A percentile compares a stretch with the other conserved stretches of the same genome.
Evolutionary conservation across 2,888 invertebrate species (phyloP).

Genomic region (Leptura quadrifasciata): DNA sequence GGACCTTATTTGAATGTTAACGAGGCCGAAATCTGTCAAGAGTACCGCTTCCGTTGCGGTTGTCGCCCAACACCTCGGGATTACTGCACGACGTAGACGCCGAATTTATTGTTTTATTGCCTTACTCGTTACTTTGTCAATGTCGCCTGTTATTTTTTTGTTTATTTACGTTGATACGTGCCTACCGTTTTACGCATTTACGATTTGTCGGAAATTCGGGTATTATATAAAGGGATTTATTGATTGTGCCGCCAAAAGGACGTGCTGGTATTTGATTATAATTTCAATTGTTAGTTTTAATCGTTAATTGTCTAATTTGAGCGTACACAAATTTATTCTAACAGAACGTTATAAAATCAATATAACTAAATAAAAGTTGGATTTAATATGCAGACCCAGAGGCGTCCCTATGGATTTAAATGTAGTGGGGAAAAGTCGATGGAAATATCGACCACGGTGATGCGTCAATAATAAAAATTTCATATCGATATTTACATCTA

Average conservation of each 20-base stretch:
- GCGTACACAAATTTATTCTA: neutral
- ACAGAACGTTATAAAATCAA: neutral
- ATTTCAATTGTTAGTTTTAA: conserved; percentile 31
- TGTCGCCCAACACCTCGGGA: conserved; percentile 53
- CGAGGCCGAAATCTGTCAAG: conserved; percentile 72
- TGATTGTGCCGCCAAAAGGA: conserved; percentile 22
- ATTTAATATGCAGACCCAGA: neutral
- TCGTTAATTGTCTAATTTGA: conserved; percentile 21
- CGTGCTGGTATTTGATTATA: conserved; percentile 24
- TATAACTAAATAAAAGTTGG: neutral
- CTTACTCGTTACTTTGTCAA: conserved; percentile 32
- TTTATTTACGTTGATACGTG: conserved; percentile 39
- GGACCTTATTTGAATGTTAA: conserved; percentile 71
- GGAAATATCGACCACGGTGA: too few relatives aligned
- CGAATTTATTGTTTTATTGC: conserved; percentile 37
- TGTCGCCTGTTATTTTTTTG: conserved; percentile 34
- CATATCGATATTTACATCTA: too few relatives aligned
- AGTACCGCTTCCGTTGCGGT: conserved; percentile 70
- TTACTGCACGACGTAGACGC: conserved; percentile 59
- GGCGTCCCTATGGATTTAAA: neutral
- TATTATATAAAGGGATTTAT: conserved; percentile 18
- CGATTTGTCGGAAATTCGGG: conserved; percentile 34
- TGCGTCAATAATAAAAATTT: too few relatives aligned
- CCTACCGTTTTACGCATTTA: conserved; percentile 31
- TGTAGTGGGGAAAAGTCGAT: too few relatives aligned